phyloP scores from a whole-genome alignment of 2,113 vertebrate species.

The Boulengeromyrus knoepffleri region DNA sequence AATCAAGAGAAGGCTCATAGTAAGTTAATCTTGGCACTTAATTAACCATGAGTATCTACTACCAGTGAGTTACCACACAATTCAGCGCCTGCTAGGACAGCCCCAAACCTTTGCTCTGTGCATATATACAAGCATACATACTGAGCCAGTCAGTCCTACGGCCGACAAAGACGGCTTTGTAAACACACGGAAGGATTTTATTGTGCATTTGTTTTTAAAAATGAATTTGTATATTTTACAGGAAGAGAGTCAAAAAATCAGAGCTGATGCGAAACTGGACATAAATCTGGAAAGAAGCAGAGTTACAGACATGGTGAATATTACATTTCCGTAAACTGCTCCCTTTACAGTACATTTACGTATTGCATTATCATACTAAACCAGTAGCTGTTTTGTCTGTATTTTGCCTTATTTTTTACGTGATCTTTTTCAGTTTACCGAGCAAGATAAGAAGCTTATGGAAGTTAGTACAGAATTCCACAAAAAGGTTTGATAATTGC shows the following conservation, averaged over 20 bases:
- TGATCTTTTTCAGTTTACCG: constrained; percentile 71
- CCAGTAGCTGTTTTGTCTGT: background rate
- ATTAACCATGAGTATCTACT: background rate
- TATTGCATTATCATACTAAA: background rate
- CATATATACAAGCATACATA: background rate
- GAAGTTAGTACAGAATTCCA: constrained; percentile 83
- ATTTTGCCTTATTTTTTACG: background rate
- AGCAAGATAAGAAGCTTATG: constrained; percentile 89
- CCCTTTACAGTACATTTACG: background rate
- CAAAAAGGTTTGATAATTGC: constrained; percentile 61
- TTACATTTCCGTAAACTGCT: background rate
- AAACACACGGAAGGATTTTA: background rate
- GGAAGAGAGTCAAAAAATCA: constrained; percentile 78
- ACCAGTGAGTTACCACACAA: background rate
- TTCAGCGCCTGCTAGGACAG: background rate
- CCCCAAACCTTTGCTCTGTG: background rate
- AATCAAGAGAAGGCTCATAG: constrained; percentile 72
- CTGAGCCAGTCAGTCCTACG: background rate
- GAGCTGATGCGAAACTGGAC: constrained; percentile 84
- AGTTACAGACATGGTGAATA: constrained; percentile 78
- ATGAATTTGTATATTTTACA: constrained; percentile 37
- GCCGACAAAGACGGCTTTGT: background rate
- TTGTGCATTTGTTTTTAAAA: background rate
- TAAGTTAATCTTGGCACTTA: constrained; percentile 50
- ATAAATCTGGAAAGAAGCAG: constrained; percentile 90